Conservation (phyloP, 2,797 vertebrate species). For the Xenentodon cancila region DNA sequence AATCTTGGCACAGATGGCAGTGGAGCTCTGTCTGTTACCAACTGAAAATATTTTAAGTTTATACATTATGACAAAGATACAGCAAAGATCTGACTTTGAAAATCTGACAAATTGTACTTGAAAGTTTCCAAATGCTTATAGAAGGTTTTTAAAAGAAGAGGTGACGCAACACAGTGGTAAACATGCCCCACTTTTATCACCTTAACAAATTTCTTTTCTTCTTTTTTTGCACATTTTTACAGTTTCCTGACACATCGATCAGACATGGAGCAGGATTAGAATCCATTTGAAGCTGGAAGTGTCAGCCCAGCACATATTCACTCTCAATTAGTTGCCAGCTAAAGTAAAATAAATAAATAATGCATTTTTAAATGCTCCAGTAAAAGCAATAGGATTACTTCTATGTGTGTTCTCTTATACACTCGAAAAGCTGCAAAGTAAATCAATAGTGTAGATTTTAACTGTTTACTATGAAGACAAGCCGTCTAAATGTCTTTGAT, state of each 20-base stretch:
- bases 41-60: neutral
- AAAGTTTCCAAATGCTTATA: neutral
- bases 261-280: neutral
- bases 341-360: neutral
- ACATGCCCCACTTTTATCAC: constrained; percentile 5
- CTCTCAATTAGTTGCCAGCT: neutral
- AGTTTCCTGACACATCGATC: neutral
- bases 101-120: neutral
- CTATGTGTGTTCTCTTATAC: no score
- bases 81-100: neutral
- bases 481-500: no score
- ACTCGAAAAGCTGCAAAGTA: no score
- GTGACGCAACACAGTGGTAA: constrained; percentile 14
- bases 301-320: neutral
- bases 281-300: neutral
- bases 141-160: constrained; percentile 3
- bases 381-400: no score
- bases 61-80: no score
- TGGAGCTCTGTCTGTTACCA: no score
- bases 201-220: no score
- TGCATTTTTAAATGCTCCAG: no score
- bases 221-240: neutral
- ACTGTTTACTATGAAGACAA: no score
- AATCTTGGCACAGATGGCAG: no score
- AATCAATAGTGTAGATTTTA: no score